These are phyloP conservation scores for Luscinia megarhynchos DNA, from an alignment of 2,797 vertebrate species.

Conservation along the genomic window DNA sequence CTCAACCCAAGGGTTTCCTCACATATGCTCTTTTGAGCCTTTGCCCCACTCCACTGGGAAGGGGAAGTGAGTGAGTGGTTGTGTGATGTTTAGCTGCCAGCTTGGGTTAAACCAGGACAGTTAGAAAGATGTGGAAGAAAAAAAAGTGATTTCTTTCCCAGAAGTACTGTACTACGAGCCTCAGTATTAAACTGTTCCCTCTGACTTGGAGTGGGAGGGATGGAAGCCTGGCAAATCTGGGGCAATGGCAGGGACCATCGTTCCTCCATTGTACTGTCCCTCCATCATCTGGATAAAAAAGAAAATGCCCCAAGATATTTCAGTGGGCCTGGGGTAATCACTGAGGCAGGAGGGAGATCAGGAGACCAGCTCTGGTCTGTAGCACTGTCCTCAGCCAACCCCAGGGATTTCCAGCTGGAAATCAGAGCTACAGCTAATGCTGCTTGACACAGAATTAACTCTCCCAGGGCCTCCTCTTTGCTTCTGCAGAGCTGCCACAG, in stretches of 20 bases:
- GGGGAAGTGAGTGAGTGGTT: background rate
- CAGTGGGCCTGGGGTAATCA: background rate
- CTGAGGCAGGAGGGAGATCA: background rate
- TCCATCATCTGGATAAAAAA: background rate
- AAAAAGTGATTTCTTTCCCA: background rate
- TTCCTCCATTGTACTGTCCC: background rate
- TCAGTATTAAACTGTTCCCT: background rate
- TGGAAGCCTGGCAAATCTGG: background rate
- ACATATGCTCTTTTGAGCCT: background rate
- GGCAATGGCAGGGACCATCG: background rate
- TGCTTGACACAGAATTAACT: slow-evolving; percentile 71
- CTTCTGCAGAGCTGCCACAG: slow-evolving; percentile 17
- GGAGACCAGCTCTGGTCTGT: background rate
- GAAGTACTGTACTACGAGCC: background rate
- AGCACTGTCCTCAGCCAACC: slow-evolving; percentile 52
- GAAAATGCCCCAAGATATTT: background rate
- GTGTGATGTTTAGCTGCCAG: background rate
- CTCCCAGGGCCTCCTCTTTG: slow-evolving; percentile 26
- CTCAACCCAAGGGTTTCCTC: background rate
- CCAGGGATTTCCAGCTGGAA: slow-evolving; percentile 64
- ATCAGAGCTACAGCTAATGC: slow-evolving; percentile 65
- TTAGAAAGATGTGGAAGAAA: background rate
- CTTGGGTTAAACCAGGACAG: background rate
- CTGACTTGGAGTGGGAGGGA: background rate
- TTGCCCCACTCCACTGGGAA: background rate